These are phyloP conservation scores for Prosopocoilus inquinatus DNA, from an alignment of 2,888 invertebrate genomes.

Conservation along the genomic window DNA sequence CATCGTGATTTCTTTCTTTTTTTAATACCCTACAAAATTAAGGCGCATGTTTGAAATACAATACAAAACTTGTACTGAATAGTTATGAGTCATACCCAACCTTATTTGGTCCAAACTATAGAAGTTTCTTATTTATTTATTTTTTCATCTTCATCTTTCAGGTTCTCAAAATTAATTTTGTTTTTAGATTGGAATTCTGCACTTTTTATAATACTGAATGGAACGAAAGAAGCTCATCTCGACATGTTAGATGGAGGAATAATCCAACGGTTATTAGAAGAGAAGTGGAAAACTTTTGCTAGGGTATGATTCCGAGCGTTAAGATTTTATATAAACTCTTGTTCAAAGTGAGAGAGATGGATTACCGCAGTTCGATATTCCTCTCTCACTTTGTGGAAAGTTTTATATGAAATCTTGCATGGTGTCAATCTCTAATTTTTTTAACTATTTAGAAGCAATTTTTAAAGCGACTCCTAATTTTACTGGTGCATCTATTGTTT, in stretches of 20 bases:
- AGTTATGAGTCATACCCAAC: too few relatives aligned
- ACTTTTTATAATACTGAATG: conserved; percentile 94
- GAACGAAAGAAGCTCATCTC: conserved; percentile 95
- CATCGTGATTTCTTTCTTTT: too few relatives aligned
- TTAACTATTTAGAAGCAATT: conserved; percentile 76
- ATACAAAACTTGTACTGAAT: too few relatives aligned
- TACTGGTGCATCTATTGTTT: conserved; percentile 82
- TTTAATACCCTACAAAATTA: too few relatives aligned
- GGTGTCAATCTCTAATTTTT: too few relatives aligned
- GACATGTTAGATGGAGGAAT: conserved; percentile 99
- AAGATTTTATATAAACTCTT: not conserved
- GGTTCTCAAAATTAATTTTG: not conserved
- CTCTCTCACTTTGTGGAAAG: not conserved
- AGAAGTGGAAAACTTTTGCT: conserved; percentile 99
- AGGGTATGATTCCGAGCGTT: conserved; percentile 60
- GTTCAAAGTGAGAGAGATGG: too few relatives aligned
- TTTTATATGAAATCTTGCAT: too few relatives aligned
- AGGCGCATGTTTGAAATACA: too few relatives aligned
- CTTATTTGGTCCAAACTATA: too few relatives aligned
- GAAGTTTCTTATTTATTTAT: too few relatives aligned
- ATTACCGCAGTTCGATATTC: too few relatives aligned
- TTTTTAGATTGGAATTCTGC: conserved; percentile 95
- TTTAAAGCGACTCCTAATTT: conserved; percentile 83
- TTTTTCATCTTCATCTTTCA: too few relatives aligned
- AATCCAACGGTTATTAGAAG: conserved; percentile 92